Base-by-base conservation (phyloP, 1,140 invertebrate species). In the Agrypnia vestita region DNA sequence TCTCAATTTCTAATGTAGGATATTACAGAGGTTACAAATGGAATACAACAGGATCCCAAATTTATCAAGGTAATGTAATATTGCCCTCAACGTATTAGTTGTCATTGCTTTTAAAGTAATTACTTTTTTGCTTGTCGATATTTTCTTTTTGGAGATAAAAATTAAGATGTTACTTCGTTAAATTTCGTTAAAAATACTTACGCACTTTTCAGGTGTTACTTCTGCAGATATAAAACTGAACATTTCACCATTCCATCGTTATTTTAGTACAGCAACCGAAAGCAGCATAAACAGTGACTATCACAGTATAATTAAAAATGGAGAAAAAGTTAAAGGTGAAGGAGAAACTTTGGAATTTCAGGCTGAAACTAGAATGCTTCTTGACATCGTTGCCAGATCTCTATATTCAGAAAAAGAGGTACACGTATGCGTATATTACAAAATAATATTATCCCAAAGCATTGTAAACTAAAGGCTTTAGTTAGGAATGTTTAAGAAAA, bases 361-460 rank as follows among this genome's bases (percentile, higher is more conserved):
- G 87, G 98, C 98, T 0, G 98, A 99, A 90, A 99, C 97, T 0
- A 91, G 94, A 82, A 98, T 98, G 94, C 87, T 99, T 11, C 87
- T 99, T 25, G 97, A 99, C 86, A 99, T 99, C 89, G 98, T 99
- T 10, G 98, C 98, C 1, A 96, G 96, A 85, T 99, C 97, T 1
- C 89, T 99, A 11, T 99, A 99, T 90, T 99, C 97, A 0, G 97
- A 99, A 84, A 98, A 98, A 89, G 98, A 99, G 90, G 96, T 97
- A 89, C 86, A 13, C 67, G 59, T 46, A 17, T 35, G 6, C 25
- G 25, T 43, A 21, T 10, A 64, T 64, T 64, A 62, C 7, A 49
- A 49, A 8, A 49, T 49, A 8, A 49, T 49, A 8, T 49, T 49
- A 49, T 49, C 47, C n/a, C n/a, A n/a, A n/a, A n/a, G n/a, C n/a